Conservation (phyloP, 2,888 invertebrate species). For the Smittia aterrima region DNA sequence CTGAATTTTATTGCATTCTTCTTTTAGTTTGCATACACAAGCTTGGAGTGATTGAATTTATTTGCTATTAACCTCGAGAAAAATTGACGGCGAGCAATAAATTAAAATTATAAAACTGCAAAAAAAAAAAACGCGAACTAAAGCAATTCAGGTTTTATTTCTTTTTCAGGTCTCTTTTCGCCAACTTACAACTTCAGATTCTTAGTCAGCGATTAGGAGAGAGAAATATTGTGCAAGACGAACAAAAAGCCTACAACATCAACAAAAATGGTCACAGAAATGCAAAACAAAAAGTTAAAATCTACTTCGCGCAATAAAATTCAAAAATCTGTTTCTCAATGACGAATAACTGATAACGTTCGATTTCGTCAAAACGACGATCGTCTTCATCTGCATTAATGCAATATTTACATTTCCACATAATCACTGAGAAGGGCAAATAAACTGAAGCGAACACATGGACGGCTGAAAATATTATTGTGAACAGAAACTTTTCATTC, state of each 20-base stretch:
- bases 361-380: too few species aligned
- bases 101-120: slow-evolving; percentile 17
- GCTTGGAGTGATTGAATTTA: slow-evolving; percentile 17
- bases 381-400: background rate
- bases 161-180: slow-evolving; percentile 3
- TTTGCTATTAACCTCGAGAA: slow-evolving; percentile 25
- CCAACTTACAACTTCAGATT: background rate
- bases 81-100: slow-evolving; percentile 19
- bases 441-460: background rate
- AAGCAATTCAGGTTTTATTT: slow-evolving; percentile 11
- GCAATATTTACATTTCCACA: slow-evolving; percentile 8
- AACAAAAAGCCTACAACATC: background rate
- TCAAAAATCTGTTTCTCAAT: background rate
- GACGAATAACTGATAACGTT: background rate
- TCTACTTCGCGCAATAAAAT: too few species aligned
- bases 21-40: background rate
- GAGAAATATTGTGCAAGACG: slow-evolving; percentile 13
- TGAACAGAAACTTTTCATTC: slow-evolving; percentile 15
- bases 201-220: slow-evolving; percentile 23
- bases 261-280: background rate
- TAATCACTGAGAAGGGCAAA: background rate
- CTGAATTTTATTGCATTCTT: slow-evolving; percentile 4
- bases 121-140: background rate
- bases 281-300: background rate
- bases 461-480: background rate